Evolutionary conservation across 2,113 vertebrate genomes (phyloP).

Genomic region (Tinamus guttatus): DNA sequence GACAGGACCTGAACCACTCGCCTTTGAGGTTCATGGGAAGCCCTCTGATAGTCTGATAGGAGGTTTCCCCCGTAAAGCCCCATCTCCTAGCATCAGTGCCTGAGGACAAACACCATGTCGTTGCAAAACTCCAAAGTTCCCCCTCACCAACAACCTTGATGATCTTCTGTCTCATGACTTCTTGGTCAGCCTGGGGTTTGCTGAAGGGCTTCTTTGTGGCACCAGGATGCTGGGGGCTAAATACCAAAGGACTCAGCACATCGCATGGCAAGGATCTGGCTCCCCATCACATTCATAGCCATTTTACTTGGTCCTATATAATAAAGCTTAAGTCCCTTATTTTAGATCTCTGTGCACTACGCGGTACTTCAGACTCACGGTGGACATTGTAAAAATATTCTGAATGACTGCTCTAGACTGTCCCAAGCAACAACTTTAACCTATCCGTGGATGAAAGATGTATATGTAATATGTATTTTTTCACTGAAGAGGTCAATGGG

Average conservation of each 20-base stretch:
- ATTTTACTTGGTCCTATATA: background rate
- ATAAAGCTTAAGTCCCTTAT: slow-evolving; percentile 41
- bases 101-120: background rate
- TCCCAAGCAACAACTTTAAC: background rate
- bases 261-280: background rate
- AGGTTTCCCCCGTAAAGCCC: background rate
- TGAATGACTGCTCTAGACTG: slow-evolving; percentile 50
- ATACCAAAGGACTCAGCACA: background rate
- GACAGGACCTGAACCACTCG: background rate
- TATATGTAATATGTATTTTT: background rate
- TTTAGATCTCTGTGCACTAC: slow-evolving; percentile 37
- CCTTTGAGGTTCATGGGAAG: background rate
- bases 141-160: background rate
- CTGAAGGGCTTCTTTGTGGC: background rate
- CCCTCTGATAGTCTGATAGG: background rate
- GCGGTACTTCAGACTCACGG: slow-evolving; percentile 52
- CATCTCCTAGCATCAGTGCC: background rate
- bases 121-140: background rate
- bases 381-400: slow-evolving; percentile 44
- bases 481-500: background rate
- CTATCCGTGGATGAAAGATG: background rate
- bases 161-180: background rate
- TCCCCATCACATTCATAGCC: background rate
- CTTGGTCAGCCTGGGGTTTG: background rate
- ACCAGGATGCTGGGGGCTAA: background rate